Evolutionary conservation across 2,888 invertebrate genomes (phyloP).

Genomic region (Acronicta alni): DNA sequence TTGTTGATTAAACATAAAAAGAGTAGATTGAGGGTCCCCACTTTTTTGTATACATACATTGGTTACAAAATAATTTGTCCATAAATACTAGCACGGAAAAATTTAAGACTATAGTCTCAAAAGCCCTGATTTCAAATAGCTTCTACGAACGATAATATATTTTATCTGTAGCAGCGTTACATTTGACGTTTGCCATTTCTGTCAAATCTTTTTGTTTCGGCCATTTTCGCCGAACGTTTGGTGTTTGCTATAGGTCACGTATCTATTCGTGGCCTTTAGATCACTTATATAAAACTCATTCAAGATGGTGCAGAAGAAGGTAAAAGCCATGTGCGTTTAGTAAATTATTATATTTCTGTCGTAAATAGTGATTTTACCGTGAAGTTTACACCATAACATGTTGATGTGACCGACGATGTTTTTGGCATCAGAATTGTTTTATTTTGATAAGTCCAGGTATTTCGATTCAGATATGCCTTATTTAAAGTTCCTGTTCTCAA

Average conservation of each 20-base stretch:
- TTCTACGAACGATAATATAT: neutral
- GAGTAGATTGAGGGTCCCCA: too few species aligned
- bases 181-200: conserved; percentile 54
- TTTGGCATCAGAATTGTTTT: conserved; percentile 59
- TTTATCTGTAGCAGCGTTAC: conserved; percentile 41
- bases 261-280: conserved; percentile 87
- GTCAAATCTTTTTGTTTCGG: conserved; percentile 83
- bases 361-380: conserved; percentile 61
- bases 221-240: conserved; percentile 87
- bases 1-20: too few species aligned
- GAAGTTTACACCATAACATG: conserved; percentile 65
- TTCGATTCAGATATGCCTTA: conserved; percentile 20
- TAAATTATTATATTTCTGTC: conserved; percentile 75
- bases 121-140: conserved; percentile 11
- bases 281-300: conserved; percentile 81
- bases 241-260: conserved; percentile 84
- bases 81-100: too few species aligned
- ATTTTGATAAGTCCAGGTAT: conserved; percentile 45
- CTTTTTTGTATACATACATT: too few species aligned
- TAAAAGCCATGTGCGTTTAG: conserved; percentile 86
- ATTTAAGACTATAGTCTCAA: conserved; percentile 27
- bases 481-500: neutral
- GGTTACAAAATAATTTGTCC: too few species aligned
- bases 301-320: conserved; percentile 90
- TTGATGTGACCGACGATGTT: conserved; percentile 63